A percentile compares a stretch with the other conserved stretches of the same genome.
These are phyloP conservation scores for Helicoverpa assulta DNA, from an alignment of 2,888 invertebrate species.

Conservation along the genomic window DNA sequence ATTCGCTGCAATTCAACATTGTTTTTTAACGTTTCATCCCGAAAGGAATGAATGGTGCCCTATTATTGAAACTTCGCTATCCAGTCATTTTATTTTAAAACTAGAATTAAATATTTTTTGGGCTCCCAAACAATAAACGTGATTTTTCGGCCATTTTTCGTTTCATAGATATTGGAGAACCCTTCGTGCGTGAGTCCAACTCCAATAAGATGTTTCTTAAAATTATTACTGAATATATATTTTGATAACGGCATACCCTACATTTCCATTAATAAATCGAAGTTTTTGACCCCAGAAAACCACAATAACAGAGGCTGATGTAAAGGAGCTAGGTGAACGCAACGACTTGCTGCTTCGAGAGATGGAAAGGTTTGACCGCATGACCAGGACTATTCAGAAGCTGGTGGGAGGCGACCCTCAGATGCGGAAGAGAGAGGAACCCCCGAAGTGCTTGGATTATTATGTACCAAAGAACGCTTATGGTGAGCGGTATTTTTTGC, in stretches of 20 bases:
- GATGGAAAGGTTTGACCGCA: slow-evolving; percentile 91
- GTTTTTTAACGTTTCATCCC: neutral
- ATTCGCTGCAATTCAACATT: neutral
- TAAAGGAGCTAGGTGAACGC: slow-evolving; percentile 88
- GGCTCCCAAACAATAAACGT: no score
- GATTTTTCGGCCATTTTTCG: no score
- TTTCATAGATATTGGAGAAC: no score
- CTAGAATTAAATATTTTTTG: no score
- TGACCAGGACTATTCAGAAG: slow-evolving; percentile 90
- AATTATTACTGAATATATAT: no score
- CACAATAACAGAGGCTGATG: slow-evolving; percentile 90
- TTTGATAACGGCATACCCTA: no score
- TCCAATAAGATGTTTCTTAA: no score
- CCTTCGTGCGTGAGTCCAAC: no score
- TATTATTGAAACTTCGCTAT: no score
- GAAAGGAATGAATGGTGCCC: neutral
- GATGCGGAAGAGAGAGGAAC: slow-evolving; percentile 61
- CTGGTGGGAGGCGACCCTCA: slow-evolving; percentile 82
- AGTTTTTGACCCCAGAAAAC: slow-evolving; percentile 83
- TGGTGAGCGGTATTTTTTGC: slow-evolving; percentile 59
- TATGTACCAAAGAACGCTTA: slow-evolving; percentile 69
- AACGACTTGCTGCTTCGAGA: slow-evolving; percentile 90
- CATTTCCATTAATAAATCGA: no score
- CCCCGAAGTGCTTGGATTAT: slow-evolving; percentile 56
- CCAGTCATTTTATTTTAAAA: no score